Evolutionary conservation across 2,113 vertebrate species (phyloP).

Genomic region (Theristicus caerulescens): DNA sequence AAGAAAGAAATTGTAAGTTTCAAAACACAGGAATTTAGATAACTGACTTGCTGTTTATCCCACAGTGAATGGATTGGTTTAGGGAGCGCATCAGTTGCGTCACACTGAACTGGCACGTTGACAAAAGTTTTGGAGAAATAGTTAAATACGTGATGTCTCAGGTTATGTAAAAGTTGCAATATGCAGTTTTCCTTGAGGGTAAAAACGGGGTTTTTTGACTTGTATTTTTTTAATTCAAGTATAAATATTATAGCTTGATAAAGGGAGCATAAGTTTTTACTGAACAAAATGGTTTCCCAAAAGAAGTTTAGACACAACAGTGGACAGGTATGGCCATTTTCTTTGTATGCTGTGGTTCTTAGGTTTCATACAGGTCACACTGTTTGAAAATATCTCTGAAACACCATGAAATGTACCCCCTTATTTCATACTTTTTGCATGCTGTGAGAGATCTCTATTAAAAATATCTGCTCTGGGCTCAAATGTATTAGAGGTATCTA

Average conservation of each 20-base stretch:
- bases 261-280: not conserved
- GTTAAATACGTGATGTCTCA: not conserved
- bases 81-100: not conserved
- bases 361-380: not conserved
- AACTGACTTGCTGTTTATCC: not conserved
- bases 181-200: not conserved
- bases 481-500: not conserved
- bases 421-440: not conserved
- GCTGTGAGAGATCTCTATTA: not conserved
- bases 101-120: not conserved
- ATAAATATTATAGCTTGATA: not conserved
- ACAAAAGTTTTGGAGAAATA: not conserved
- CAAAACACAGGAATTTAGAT: not conserved
- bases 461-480: not conserved
- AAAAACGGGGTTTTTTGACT: rapidly evolving
- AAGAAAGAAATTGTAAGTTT: not conserved
- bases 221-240: not conserved
- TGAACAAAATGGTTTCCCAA: not conserved
- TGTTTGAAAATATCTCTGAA: not conserved
- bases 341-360: not conserved
- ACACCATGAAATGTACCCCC: not conserved
- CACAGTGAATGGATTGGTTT: not conserved
- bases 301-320: not conserved
- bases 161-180: not conserved
- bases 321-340: not conserved